Evolutionary conservation across 2,797 vertebrate species (phyloP).

Genomic region (Megalops cyprinoides): DNA sequence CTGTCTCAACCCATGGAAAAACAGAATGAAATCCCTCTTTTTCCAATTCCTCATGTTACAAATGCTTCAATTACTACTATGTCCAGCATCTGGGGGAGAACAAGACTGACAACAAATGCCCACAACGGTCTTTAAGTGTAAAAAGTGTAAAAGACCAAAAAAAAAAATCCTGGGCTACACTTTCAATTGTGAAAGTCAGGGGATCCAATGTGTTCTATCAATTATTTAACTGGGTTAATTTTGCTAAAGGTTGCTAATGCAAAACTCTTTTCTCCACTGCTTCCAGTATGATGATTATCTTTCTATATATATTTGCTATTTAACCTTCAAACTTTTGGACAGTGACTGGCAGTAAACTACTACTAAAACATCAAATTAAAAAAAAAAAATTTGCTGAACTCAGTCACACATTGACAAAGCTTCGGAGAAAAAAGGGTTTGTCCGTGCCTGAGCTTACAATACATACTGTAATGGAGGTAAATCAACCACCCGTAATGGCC

Average conservation of each 20-base stretch:
- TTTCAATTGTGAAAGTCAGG: conserved; percentile 22
- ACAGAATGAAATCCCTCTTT: conserved; percentile 13
- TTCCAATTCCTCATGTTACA: conserved; percentile 11
- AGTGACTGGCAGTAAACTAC: neutral
- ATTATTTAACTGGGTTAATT: neutral
- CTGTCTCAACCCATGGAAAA: conserved; percentile 63
- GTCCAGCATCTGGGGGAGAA: neutral
- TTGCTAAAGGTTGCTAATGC: neutral
- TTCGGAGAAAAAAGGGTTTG: neutral
- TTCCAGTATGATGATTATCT: too few relatives aligned
- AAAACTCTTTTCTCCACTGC: too few relatives aligned
- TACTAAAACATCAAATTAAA: neutral
- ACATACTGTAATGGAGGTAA: neutral
- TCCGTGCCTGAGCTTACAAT: neutral
- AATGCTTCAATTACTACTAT: neutral
- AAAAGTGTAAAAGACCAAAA: conserved; percentile 1
- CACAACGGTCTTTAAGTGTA: neutral
- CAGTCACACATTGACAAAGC: neutral
- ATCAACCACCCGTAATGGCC: neutral
- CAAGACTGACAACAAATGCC: conserved; percentile 7
- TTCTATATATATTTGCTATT: neutral
- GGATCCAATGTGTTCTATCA: conserved; percentile 23
- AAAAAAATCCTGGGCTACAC: neutral
- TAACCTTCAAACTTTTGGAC: neutral
- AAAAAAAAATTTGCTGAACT: neutral